Evolutionary conservation across 2,113 vertebrate genomes (phyloP), one percentile per base, ranked within the genome.

Genomic region (Boleophthalmus pectinirostris): DNA sequence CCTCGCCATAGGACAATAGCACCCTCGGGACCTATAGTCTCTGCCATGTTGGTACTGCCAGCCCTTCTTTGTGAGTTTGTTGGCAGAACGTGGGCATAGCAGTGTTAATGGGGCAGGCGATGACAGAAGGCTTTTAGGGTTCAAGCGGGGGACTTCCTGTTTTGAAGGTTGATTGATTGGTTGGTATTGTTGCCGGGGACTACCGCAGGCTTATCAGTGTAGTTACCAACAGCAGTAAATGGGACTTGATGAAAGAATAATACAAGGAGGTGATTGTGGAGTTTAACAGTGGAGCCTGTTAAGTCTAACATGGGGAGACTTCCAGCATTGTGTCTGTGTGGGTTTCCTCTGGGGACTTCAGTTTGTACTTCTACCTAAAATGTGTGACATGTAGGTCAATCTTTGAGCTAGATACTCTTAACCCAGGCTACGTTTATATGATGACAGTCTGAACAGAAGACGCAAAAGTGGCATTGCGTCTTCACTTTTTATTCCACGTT

Each of bases 91-190:
- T 71, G 78, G 90, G 74, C 77, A 76, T 35, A 20, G 79, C 74
- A 78, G 70, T 73, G 45, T 67, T 73, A 69, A 79, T 77, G 67
- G 23, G 20, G 69, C 66, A 16, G 66, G 63, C n/a, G 89, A 77
- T 77, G 85, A 89, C 76, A 74, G 84, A 73, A 68, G 3, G n/a
- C 54, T 64, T 56, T 77, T 35, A 46, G 49, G 73, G 56, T 81
- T 79, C 49, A 66, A 78, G 57, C 43, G 15, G 21, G 60, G 72
- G 49, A 38, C 82, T 89, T 90, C 88, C 87, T 90, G 85, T 90
- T 89, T 85, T 68, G 78, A 51, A 63, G 68, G 21, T 53, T 68
- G 72, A 90, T 85, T 88, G 80, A 87, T 88, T 81, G 68, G 74
- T 63, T 61, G 75, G 38, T 51, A 76, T 82, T 85, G 81, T 80